A percentile compares a stretch with the other conserved stretches of the same genome.
phyloP scores from a whole-genome alignment of 2,888 invertebrate genomes.

The Nomada hirtipes region DNA sequence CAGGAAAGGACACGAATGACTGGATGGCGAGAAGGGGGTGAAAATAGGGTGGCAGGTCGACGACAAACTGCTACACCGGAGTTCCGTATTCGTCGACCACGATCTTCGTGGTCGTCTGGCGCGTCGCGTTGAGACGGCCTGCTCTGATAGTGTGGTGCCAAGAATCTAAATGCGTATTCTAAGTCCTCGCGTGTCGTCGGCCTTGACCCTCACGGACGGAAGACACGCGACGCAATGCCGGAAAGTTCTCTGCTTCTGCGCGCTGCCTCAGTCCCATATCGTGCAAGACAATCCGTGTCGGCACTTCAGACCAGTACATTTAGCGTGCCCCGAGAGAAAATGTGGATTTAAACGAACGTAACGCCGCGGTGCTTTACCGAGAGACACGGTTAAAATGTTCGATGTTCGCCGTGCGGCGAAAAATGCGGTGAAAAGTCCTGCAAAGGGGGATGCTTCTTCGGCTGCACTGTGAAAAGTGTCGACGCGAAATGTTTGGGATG shows the following conservation, averaged over 20 bases:
- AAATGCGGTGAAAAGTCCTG: no score
- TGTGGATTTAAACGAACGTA: no score
- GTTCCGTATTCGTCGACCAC: conserved; percentile 22
- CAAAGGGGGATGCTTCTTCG: no score
- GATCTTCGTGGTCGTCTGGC: conserved; percentile 21
- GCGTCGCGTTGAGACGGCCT: conserved; percentile 9
- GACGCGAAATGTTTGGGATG: no score
- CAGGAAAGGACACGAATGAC: background rate
- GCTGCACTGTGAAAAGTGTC: no score
- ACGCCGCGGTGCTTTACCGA: no score
- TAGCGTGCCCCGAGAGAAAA: no score
- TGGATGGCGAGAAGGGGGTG: background rate
- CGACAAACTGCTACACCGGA: conserved; percentile 14
- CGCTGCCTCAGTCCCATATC: background rate
- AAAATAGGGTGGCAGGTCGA: conserved; percentile 1
- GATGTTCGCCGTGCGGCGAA: no score
- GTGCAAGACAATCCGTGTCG: no score
- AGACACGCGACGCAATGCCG: conserved; percentile 53
- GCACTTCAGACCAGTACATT: no score
- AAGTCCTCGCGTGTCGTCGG: conserved; percentile 53
- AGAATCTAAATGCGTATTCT: conserved; percentile 67
- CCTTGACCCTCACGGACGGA: conserved; percentile 64
- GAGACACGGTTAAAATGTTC: no score
- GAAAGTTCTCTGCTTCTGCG: conserved; percentile 38
- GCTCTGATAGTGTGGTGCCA: conserved; percentile 49